Evolutionary conservation across 1,140 invertebrate species (phyloP).

Genomic region (Lordiphosa stackelbergi): DNA sequence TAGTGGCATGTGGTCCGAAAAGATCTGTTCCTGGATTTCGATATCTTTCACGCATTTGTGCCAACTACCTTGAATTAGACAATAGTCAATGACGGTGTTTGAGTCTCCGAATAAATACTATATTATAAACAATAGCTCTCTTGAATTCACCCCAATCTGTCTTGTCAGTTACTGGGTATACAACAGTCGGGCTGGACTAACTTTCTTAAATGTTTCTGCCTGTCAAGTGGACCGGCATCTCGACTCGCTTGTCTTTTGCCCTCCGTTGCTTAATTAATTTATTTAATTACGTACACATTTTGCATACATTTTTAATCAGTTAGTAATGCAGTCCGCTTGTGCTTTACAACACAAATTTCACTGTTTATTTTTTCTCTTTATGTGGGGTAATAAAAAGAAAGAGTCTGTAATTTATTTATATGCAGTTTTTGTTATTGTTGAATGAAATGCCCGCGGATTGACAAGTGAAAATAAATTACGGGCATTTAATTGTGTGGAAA

Average conservation of each 20-base stretch:
- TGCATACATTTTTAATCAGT: constrained; percentile 65
- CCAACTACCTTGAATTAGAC: too few relatives aligned
- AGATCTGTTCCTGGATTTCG: too few relatives aligned
- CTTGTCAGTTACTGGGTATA: too few relatives aligned
- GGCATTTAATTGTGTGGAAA: constrained; percentile 64
- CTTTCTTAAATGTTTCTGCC: background rate
- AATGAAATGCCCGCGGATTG: constrained; percentile 31
- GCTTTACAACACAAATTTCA: constrained; percentile 9
- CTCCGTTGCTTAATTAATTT: constrained; percentile 63
- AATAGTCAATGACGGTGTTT: too few relatives aligned
- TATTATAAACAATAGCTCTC: too few relatives aligned
- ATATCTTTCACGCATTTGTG: too few relatives aligned
- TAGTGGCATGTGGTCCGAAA: too few relatives aligned
- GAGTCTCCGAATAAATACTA: too few relatives aligned
- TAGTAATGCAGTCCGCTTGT: constrained; percentile 43
- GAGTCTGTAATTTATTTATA: constrained; percentile 32
- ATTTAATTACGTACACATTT: constrained; percentile 69
- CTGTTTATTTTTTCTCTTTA: constrained; percentile 34
- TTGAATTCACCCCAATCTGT: too few relatives aligned
- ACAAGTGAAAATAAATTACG: constrained; percentile 63
- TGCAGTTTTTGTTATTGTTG: constrained; percentile 18
- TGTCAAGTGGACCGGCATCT: background rate
- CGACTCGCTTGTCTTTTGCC: constrained; percentile 12
- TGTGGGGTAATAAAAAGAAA: constrained; percentile 23
- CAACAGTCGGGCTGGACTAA: background rate